Conservation (phyloP, 2,888 invertebrate species). For the Arrhopalites spinosus region DNA sequence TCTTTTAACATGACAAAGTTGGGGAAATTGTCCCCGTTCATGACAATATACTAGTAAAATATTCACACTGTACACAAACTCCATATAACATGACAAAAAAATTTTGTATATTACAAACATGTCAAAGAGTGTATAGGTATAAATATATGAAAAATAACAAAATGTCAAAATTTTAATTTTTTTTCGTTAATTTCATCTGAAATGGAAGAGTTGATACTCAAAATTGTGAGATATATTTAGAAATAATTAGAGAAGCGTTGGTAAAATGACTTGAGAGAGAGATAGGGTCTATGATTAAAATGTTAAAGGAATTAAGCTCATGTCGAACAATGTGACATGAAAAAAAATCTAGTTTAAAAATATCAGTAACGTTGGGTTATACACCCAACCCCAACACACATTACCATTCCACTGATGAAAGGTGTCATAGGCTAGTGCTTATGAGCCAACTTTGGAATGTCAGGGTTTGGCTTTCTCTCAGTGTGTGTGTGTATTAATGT, state of each 20-base stretch:
- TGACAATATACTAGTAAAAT: too few relatives aligned
- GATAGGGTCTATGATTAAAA: constrained; percentile 28
- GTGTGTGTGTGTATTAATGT: background rate
- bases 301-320: constrained; percentile 22
- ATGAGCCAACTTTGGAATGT: constrained; percentile 21
- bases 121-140: too few relatives aligned
- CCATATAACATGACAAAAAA: too few relatives aligned
- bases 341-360: too few relatives aligned
- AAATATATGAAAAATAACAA: too few relatives aligned
- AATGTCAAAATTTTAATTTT: too few relatives aligned
- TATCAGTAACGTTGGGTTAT: background rate
- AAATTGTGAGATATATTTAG: constrained; percentile 19
- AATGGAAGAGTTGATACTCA: background rate
- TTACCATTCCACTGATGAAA: constrained; percentile 19
- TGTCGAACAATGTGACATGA: constrained; percentile 11
- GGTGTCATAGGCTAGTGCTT: constrained; percentile 28
- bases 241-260: constrained; percentile 25
- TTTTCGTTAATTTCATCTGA: background rate
- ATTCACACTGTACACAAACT: too few relatives aligned
- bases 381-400: background rate
- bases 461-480: constrained; percentile 13
- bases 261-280: background rate
- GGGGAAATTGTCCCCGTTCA: too few relatives aligned
- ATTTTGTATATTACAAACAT: too few relatives aligned
- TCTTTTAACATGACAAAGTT: too few relatives aligned